These are phyloP conservation scores for Eupithecia exiguata DNA, from an alignment of 2,888 invertebrate species.

Conservation along the genomic window DNA sequence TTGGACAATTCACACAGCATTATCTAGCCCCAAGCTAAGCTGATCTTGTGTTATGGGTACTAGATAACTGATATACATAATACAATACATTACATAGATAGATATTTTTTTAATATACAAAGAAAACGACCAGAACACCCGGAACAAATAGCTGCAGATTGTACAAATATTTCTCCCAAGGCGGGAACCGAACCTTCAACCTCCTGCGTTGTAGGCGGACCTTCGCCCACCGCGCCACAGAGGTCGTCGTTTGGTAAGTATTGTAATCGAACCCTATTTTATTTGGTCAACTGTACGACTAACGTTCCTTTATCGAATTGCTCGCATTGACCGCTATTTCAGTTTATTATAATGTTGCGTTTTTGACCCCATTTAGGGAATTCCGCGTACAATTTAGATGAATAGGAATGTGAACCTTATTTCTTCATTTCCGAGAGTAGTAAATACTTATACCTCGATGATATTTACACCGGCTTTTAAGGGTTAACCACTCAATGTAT, in stretches of 20 bases:
- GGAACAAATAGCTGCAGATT: too few relatives aligned
- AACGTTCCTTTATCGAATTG: conserved; percentile 23
- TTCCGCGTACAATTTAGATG: conserved; percentile 16
- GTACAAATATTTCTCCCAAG: too few relatives aligned
- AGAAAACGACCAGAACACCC: too few relatives aligned
- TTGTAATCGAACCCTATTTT: background rate
- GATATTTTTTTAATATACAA: too few relatives aligned
- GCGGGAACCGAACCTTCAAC: too few relatives aligned
- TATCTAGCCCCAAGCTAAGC: too few relatives aligned
- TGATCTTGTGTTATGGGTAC: too few relatives aligned
- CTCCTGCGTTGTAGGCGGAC: too few relatives aligned
- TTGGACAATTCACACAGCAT: too few relatives aligned
- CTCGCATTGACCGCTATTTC: conserved; percentile 25
- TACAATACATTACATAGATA: too few relatives aligned
- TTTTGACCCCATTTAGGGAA: conserved; percentile 18
- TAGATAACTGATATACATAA: too few relatives aligned
- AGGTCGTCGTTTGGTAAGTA: background rate
- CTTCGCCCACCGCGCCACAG: too few relatives aligned
- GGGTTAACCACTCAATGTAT: background rate
- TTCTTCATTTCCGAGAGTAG: conserved; percentile 1
- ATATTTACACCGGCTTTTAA: background rate
- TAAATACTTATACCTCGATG: background rate
- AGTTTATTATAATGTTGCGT: conserved; percentile 27
- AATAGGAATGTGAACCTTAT: conserved; percentile 9
- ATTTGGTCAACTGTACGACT: background rate